Evolutionary conservation across 2,888 invertebrate species (phyloP), one percentile per base, ranked within the genome.

Genomic region (Elmis aenea): DNA sequence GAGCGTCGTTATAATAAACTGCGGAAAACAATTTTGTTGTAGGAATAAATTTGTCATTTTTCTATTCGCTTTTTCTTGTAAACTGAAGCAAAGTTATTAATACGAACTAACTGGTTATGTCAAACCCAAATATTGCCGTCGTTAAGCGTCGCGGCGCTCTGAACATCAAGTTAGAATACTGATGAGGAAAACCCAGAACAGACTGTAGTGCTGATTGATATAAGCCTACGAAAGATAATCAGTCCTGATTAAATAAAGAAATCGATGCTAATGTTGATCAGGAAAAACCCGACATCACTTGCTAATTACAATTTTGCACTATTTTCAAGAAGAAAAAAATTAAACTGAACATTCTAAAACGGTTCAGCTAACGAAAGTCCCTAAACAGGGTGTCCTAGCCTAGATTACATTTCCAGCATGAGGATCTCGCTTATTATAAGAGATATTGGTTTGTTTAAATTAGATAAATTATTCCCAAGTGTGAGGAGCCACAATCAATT

Each of bases 41-140:
- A 47, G 48, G 52, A 63, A 66, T 64, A 66, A 67, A 64, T 59
- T 64, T 66, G 67, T 67, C 67, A 66, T 66, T 67, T 67, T 67
- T 67, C 66, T 62, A 62, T 63, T 62, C 61, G 61, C 59, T 59
- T 61, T 62, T 63, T 62, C 57, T 58, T 57, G 51, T 52, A 57
- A 62, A 65, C 64, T 62, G 62, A 58, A 58, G 60, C 61, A 64
- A 67, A 67, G 67, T 68, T 69, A 68, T 68, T 68, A 68, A 69
- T 68, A 67, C 66, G 63, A 63, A 68, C 68, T 68, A 68, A 68
- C 68, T 68, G 67, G 68, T 67, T 68, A 68, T 68, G 69, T 69
- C 69, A 69, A 68, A 68, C 61, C 65, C 69, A 69, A 69, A 66
- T 67, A 64, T 66, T 56, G 64, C 61, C 61, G 58, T 67, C 66